Percentiles rank a stretch among this genome's conserved stretches.
Conservation (phyloP, 2,113 vertebrate genomes). For the Marcusenius ussheri region DNA sequence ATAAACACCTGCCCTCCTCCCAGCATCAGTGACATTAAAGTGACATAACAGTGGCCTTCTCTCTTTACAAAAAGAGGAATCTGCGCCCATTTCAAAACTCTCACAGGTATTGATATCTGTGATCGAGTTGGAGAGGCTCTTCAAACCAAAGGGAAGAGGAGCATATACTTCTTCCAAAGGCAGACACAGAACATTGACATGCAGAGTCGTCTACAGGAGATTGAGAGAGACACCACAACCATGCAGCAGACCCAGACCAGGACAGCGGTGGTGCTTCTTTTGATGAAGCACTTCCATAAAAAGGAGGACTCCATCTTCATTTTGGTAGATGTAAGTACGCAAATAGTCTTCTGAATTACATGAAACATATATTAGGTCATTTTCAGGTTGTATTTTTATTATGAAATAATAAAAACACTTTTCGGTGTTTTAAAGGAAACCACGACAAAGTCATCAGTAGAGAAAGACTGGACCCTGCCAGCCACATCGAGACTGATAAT, state of each 20-base stretch:
- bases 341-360: not conserved
- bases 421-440: not conserved
- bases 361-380: not conserved
- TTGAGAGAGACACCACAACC: not conserved
- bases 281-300: conserved; percentile 20
- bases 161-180: not conserved
- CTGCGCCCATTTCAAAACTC: not conserved
- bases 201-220: not conserved
- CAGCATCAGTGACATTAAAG: not conserved
- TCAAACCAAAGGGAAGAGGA: not conserved
- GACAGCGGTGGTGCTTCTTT: not conserved
- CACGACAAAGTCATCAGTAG: not conserved
- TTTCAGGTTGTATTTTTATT: not conserved
- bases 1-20: not conserved
- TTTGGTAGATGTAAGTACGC: conserved; percentile 23
- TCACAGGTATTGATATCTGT: not conserved
- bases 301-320: conserved; percentile 27
- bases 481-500: not conserved
- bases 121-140: not conserved
- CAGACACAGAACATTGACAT: not conserved
- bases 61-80: not conserved
- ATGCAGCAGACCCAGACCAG: not conserved
- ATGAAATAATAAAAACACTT: not conserved
- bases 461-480: not conserved
- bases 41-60: not conserved